Percentiles rank a stretch among this genome's conserved stretches.
Evolutionary conservation across 2,888 invertebrate species (phyloP).

Genomic region (Pseudolycoriella hygida): DNA sequence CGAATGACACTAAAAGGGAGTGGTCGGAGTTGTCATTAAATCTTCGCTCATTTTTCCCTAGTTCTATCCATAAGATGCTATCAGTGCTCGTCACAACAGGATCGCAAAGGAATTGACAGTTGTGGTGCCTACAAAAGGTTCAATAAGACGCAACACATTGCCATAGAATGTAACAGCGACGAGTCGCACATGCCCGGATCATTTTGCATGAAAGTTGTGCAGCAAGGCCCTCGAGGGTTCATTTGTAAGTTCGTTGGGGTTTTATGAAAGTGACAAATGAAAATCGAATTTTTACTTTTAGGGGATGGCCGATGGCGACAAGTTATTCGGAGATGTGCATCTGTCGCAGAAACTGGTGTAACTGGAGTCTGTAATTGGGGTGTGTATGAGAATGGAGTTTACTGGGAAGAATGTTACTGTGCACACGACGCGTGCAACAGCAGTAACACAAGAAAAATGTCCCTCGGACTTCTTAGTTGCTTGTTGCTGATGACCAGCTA

Average conservation of each 20-base stretch:
- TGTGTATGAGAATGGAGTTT: conserved; percentile 83
- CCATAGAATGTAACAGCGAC: conserved; percentile 86
- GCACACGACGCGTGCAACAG: conserved; percentile 75
- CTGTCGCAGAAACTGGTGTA: conserved; percentile 60
- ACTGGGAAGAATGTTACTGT: conserved; percentile 96
- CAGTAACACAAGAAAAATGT: conserved; percentile 2
- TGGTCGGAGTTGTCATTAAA: background rate
- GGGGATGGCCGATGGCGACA: conserved; percentile 93
- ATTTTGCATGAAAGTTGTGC: conserved; percentile 88
- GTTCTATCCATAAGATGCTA: conserved; percentile 44
- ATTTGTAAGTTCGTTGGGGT: conserved; percentile 62
- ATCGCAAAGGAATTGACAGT: conserved; percentile 60
- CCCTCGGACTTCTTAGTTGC: background rate
- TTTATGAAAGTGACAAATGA: too few species aligned
- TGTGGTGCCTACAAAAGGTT: conserved; percentile 83
- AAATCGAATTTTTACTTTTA: conserved; percentile 27
- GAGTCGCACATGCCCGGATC: conserved; percentile 89
- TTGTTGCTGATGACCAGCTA: background rate
- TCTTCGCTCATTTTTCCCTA: background rate
- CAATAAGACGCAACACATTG: conserved; percentile 67
- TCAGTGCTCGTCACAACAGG: conserved; percentile 80
- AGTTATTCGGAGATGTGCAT: conserved; percentile 76
- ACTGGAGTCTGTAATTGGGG: conserved; percentile 96
- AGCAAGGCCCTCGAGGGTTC: conserved; percentile 85
- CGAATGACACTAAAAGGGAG: background rate